Conservation (phyloP, 2,888 invertebrate genomes). For the Melikaiella ostensackeni region DNA sequence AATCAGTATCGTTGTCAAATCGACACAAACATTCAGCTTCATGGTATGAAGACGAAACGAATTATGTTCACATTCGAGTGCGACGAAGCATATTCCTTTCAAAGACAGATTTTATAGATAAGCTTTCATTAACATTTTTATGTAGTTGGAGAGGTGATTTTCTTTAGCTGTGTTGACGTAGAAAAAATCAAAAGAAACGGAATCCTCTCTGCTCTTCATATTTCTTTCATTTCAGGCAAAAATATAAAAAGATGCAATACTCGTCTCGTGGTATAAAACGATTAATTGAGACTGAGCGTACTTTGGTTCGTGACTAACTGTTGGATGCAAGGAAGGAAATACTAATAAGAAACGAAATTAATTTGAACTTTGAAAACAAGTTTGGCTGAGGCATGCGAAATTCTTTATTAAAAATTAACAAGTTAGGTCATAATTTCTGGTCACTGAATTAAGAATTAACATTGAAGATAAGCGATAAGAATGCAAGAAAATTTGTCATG, state of each 20-base stretch:
- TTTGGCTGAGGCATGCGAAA: slow-evolving; percentile 55
- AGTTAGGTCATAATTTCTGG: not conserved
- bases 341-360: slow-evolving; percentile 49
- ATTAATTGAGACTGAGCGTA: not conserved
- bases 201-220: not conserved
- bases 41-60: not conserved
- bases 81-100: not conserved
- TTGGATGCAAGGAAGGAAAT: not conserved
- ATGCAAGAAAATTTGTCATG: no score
- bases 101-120: not conserved
- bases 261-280: slow-evolving; percentile 13
- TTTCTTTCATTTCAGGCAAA: not conserved
- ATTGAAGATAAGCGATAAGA: not conserved
- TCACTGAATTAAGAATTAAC: not conserved
- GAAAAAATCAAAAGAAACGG: not conserved
- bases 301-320: slow-evolving; percentile 7
- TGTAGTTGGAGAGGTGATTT: not conserved
- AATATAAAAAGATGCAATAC: slow-evolving; percentile 3
- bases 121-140: not conserved
- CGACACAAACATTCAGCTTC: not conserved
- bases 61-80: not conserved
- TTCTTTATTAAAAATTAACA: not conserved
- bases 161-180: not conserved
- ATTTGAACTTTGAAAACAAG: slow-evolving; percentile 62
- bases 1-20: slow-evolving; percentile 14